phyloP scores from a whole-genome alignment of 1,140 invertebrate species.

The Conus betulinus region DNA sequence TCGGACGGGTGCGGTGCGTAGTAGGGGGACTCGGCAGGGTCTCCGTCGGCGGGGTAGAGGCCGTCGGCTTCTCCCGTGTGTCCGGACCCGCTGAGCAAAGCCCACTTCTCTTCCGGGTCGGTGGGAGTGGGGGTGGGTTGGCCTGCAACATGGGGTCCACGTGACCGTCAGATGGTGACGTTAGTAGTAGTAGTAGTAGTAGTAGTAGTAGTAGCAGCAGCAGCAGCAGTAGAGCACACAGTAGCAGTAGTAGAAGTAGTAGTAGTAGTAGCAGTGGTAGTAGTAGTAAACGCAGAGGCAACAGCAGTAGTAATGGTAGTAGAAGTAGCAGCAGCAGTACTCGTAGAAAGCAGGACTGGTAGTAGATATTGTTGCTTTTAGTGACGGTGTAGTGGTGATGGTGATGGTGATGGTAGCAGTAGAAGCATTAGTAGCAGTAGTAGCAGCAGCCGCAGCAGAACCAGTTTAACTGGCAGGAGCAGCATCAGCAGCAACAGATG shows the following conservation, averaged over 20 bases:
- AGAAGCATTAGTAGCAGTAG: not conserved
- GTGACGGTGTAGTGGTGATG: not conserved
- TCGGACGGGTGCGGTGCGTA: no score
- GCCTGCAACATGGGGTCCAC: no score
- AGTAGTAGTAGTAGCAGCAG: not conserved
- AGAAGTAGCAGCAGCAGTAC: not conserved
- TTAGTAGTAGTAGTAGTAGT: constrained; percentile 2
- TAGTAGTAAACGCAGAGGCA: not conserved
- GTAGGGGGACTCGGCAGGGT: no score
- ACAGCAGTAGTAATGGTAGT: not conserved
- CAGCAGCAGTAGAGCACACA: not conserved
- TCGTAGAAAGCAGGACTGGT: not conserved
- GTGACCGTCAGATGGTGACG: no score
- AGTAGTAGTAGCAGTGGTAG: not conserved
- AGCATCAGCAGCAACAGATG: not conserved
- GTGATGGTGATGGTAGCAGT: not conserved
- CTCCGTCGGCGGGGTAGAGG: not conserved
- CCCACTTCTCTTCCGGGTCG: not conserved
- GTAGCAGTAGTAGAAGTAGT: not conserved
- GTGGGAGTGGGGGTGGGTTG: not conserved
- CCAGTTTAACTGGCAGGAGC: no score
- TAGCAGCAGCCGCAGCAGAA: not conserved
- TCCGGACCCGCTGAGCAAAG: not conserved
- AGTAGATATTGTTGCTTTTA: not conserved
- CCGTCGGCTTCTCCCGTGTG: not conserved